These are phyloP conservation scores for Rhingia campestris DNA, from an alignment of 2,888 invertebrate species.

Conservation along the genomic window DNA sequence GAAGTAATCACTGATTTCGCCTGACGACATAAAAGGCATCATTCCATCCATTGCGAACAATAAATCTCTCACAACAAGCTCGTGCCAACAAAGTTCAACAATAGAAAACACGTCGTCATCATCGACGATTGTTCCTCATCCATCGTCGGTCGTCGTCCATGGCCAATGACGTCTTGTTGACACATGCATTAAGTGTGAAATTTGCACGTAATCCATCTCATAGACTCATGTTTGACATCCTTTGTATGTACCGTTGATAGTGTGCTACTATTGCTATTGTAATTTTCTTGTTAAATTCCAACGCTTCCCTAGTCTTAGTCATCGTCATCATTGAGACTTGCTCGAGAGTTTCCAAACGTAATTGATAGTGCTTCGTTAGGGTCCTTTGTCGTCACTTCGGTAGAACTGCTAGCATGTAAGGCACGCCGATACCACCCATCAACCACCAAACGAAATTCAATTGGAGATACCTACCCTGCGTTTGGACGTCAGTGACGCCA, in stretches of 20 bases:
- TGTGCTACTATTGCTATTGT: neutral
- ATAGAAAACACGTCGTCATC: constrained; percentile 17
- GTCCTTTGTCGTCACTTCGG: constrained; percentile 16
- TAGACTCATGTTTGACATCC: constrained; percentile 38
- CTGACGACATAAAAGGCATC: neutral
- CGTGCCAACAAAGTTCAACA: constrained; percentile 15
- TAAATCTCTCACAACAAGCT: constrained; percentile 30
- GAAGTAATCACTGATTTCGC: constrained; percentile 1
- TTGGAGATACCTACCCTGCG: constrained; percentile 11
- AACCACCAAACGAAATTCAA: constrained; percentile 31
- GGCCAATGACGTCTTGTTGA: constrained; percentile 4
- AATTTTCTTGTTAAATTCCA: constrained; percentile 34
- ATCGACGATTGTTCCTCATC: constrained; percentile 16
- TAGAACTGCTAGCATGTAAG: neutral
- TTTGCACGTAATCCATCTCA: constrained; percentile 60
- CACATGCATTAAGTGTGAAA: constrained; percentile 54
- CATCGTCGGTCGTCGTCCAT: neutral
- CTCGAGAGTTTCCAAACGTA: constrained; percentile 39
- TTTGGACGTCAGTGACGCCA: constrained; percentile 40
- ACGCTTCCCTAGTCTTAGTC: neutral
- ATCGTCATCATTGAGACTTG: constrained; percentile 5
- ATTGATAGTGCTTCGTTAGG: constrained; percentile 52
- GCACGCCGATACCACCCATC: constrained; percentile 1
- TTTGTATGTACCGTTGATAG: constrained; percentile 19
- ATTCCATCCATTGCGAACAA: neutral